These are phyloP conservation scores for Hippocampus guttulatus DNA, from an alignment of 2,113 vertebrate genomes.

Conservation along the genomic window DNA sequence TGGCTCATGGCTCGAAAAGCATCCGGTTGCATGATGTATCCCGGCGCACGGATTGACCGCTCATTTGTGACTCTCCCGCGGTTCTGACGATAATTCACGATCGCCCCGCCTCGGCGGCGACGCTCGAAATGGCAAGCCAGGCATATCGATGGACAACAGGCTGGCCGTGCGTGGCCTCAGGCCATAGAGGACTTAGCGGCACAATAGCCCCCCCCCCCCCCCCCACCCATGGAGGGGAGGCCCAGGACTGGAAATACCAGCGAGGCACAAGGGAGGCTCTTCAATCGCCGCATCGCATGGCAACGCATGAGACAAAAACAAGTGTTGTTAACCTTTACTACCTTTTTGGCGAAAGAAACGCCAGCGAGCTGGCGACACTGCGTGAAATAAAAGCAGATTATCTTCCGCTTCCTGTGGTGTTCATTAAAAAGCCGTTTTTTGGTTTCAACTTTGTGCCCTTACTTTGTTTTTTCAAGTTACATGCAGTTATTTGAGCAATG, in stretches of 20 bases:
- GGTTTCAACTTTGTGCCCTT: too few species aligned
- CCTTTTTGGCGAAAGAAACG: constrained; percentile 40
- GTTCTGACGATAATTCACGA: constrained; percentile 65
- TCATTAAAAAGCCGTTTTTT: background rate
- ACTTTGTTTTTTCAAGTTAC: too few species aligned
- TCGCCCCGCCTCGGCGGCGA: constrained; percentile 50
- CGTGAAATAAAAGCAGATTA: background rate
- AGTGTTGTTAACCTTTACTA: constrained; percentile 56
- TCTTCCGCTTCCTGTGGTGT: constrained; percentile 4
- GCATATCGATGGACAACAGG: constrained; percentile 69
- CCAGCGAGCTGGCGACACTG: constrained; percentile 32
- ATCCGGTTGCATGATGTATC: constrained; percentile 49
- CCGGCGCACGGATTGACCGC: constrained; percentile 60
- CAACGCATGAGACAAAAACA: constrained; percentile 53
- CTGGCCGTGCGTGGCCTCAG: constrained; percentile 61
- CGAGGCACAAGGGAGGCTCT: constrained; percentile 56
- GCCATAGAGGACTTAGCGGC: constrained; percentile 62
- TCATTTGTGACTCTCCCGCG: constrained; percentile 67
- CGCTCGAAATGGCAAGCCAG: constrained; percentile 66
- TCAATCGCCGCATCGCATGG: constrained; percentile 55
- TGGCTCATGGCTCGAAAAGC: constrained; percentile 44
- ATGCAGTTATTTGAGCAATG: too few species aligned
- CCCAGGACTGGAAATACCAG: constrained; percentile 67
- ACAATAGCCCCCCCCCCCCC: constrained; percentile 39
- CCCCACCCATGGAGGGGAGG: constrained; percentile 36